phyloP scores from a whole-genome alignment of 2,888 invertebrate species.

The Listrodromus nycthemerus region DNA sequence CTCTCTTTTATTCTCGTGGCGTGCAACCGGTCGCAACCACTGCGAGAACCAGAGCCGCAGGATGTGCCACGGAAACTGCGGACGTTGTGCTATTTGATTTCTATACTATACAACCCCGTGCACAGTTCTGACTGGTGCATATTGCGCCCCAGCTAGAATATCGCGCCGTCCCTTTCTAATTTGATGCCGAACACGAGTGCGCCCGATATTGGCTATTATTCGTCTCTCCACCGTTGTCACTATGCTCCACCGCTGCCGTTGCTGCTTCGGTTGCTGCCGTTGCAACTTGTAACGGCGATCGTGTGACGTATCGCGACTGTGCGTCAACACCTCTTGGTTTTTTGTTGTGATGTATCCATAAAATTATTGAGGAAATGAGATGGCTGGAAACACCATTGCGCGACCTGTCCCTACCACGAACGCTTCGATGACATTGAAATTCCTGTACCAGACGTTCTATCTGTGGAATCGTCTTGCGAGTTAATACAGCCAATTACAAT shows the following conservation, averaged over 20 bases:
- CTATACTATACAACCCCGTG: constrained; percentile 1
- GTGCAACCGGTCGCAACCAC: background rate
- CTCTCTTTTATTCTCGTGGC: constrained; percentile 54
- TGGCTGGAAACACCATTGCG: background rate
- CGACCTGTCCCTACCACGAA: background rate
- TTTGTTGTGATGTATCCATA: constrained; percentile 22
- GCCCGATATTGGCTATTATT: constrained; percentile 63
- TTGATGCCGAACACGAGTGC: constrained; percentile 35
- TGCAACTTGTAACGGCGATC: constrained; percentile 33
- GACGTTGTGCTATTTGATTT: constrained; percentile 53
- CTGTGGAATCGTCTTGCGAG: background rate
- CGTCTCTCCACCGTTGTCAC: constrained; percentile 37
- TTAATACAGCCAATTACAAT: background rate
- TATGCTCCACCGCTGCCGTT: background rate
- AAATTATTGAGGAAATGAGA: constrained; percentile 40
- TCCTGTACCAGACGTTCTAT: background rate
- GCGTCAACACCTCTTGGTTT: constrained; percentile 3
- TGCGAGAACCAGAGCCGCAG: constrained; percentile 30
- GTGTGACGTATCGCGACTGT: constrained; percentile 38
- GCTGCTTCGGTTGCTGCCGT: constrained; percentile 21
- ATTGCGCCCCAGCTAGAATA: background rate
- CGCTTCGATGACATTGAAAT: background rate
- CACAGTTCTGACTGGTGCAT: constrained; percentile 31
- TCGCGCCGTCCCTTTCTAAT: constrained; percentile 17
- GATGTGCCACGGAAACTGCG: constrained; percentile 45